Percentiles rank a stretch among this genome's conserved stretches.
Evolutionary conservation across 92 coral and sea anemone genomes (phyloP).

Genomic region (Actinernus sp.): DNA sequence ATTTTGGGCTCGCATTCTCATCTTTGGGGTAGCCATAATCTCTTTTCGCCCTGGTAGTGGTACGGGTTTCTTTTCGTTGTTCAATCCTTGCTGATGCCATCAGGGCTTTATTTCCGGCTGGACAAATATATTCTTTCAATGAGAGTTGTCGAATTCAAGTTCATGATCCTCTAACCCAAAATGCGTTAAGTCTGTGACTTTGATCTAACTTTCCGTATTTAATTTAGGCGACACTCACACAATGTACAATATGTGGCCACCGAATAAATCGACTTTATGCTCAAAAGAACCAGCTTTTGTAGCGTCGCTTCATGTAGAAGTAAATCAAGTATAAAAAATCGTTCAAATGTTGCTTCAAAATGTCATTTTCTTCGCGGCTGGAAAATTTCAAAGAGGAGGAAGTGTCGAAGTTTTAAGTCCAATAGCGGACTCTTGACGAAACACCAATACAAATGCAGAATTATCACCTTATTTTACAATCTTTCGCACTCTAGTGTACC

Average conservation of each 20-base stretch:
- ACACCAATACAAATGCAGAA: slow-evolving; percentile 1
- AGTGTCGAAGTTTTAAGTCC: background rate
- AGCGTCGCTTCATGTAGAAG: too few relatives aligned
- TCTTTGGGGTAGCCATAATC: slow-evolving; percentile 7
- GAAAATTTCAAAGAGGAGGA: background rate
- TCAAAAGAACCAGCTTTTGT: too few relatives aligned
- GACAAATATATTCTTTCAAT: slow-evolving; percentile 7
- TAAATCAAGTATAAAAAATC: too few relatives aligned
- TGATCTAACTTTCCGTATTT: too few relatives aligned
- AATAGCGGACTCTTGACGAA: slow-evolving; percentile 3
- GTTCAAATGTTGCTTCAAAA: too few relatives aligned
- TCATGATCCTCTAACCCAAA: slow-evolving; percentile 11
- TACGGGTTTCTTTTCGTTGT: slow-evolving; percentile 22
- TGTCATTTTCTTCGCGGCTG: background rate
- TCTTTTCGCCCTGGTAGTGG: slow-evolving; percentile 1
- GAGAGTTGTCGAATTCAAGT: slow-evolving; percentile 5
- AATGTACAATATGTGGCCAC: too few relatives aligned
- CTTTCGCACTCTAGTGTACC: slow-evolving; percentile 4
- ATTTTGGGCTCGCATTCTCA: slow-evolving; percentile 8
- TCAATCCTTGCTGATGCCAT: slow-evolving; percentile 49
- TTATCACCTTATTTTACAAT: slow-evolving; percentile 1
- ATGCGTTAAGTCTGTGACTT: too few relatives aligned
- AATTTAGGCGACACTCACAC: too few relatives aligned
- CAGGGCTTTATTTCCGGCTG: slow-evolving; percentile 13
- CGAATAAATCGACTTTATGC: too few relatives aligned